Conservation (phyloP, 2,113 vertebrate genomes). For the Noctilio leporinus region DNA sequence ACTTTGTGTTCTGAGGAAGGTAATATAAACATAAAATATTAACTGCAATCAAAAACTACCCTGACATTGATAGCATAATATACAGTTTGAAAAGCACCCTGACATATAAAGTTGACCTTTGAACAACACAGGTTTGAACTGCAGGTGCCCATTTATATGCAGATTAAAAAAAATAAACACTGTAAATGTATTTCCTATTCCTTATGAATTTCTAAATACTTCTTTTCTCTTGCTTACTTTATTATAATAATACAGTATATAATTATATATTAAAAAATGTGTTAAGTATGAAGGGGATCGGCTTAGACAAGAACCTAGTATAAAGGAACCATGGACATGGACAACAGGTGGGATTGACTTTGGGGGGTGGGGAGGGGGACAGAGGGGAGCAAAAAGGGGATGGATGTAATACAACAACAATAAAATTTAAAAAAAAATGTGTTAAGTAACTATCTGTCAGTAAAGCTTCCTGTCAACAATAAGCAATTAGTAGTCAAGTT, state of each 20-base stretch:
- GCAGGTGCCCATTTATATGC: too few species aligned
- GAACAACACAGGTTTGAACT: not conserved
- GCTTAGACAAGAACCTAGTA: too few species aligned
- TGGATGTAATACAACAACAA: too few species aligned
- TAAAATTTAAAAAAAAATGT: too few species aligned
- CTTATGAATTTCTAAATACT: not conserved
- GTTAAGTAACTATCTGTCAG: not conserved
- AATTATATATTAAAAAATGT: not conserved
- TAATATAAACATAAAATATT: not conserved
- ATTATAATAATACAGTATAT: not conserved
- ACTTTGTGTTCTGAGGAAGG: not conserved
- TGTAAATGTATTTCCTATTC: not conserved
- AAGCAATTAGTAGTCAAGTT: not conserved
- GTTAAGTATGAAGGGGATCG: too few species aligned
- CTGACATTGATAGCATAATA: not conserved
- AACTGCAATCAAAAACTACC: not conserved
- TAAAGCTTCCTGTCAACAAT: not conserved
- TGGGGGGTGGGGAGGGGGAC: too few species aligned
- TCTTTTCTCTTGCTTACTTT: not conserved
- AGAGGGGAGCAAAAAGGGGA: too few species aligned
- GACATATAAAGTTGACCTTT: not conserved
- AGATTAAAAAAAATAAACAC: not conserved
- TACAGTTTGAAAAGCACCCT: not conserved
- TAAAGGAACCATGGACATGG: too few species aligned
- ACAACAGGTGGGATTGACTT: too few species aligned